phyloP scores from a whole-genome alignment of 1,140 invertebrate genomes.

The Ganaspis sp. region DNA sequence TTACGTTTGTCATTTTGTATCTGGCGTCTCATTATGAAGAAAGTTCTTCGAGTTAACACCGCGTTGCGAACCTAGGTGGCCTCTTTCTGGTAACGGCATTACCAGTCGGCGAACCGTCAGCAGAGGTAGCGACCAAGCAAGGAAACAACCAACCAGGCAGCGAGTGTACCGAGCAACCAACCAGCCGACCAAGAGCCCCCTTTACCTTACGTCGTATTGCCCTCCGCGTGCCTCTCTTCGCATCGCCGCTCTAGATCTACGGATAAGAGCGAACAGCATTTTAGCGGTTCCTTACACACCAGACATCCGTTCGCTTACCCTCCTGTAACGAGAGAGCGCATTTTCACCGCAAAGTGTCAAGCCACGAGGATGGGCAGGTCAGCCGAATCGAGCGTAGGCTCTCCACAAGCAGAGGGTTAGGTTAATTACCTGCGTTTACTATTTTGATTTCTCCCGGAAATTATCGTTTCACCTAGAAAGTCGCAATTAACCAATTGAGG shows the following conservation, averaged over 20 bases:
- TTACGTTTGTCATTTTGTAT: constrained; percentile 73
- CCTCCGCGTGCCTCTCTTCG: constrained; percentile 75
- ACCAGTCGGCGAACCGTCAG: constrained; percentile 60
- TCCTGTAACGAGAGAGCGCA: constrained; percentile 64
- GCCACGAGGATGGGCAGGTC: constrained; percentile 50
- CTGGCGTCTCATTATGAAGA: constrained; percentile 72
- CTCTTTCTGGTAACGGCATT: constrained; percentile 72
- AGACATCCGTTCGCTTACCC: constrained; percentile 74
- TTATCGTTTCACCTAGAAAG: neutral
- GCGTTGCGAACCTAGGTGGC: constrained; percentile 69
- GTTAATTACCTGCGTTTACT: constrained; percentile 38
- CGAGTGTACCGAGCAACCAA: constrained; percentile 46
- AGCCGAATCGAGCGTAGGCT: constrained; percentile 38
- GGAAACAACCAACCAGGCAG: constrained; percentile 43
- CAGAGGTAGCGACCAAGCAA: constrained; percentile 61
- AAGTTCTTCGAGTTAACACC: constrained; percentile 67
- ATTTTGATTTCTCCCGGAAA: neutral
- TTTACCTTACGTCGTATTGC: constrained; percentile 58
- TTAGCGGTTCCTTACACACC: constrained; percentile 78
- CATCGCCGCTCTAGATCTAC: constrained; percentile 77
- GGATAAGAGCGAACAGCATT: constrained; percentile 77
- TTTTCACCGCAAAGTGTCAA: constrained; percentile 65
- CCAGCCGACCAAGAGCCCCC: constrained; percentile 50
- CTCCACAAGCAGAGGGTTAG: neutral
- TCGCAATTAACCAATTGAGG: neutral